These are phyloP conservation scores for Cygnus olor DNA, from an alignment of 2,797 vertebrate species.

Conservation along the genomic window DNA sequence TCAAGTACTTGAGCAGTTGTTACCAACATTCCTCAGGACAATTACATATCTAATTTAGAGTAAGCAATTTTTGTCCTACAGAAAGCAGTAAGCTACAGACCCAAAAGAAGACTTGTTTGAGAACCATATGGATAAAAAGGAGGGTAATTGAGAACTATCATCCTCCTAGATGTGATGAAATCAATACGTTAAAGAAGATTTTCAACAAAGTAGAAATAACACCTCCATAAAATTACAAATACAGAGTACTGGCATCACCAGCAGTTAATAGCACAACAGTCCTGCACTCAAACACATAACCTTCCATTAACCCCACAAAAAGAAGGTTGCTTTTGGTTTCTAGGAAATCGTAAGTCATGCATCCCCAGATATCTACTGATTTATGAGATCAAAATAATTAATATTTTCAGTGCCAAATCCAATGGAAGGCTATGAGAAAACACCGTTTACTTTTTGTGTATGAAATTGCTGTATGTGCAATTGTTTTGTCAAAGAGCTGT, in stretches of 20 bases:
- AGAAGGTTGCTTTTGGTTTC: not conserved
- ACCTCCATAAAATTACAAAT: not conserved
- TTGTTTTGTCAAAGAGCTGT: not conserved
- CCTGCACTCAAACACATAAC: not conserved
- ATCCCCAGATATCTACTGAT: not conserved
- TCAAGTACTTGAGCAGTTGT: not conserved
- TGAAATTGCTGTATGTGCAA: not conserved
- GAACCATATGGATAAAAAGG: not conserved
- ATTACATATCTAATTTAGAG: not conserved
- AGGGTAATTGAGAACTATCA: not conserved
- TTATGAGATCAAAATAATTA: not conserved
- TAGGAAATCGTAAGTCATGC: not conserved
- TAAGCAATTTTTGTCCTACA: not conserved
- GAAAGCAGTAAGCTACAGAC: not conserved
- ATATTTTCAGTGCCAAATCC: not conserved
- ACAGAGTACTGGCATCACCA: not conserved
- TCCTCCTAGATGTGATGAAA: not conserved
- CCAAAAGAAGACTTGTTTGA: not conserved
- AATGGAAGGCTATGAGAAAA: not conserved
- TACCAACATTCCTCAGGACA: not conserved
- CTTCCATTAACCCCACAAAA: not conserved
- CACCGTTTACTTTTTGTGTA: not conserved
- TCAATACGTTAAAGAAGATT: not conserved
- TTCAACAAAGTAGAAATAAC: not conserved
- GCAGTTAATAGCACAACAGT: not conserved